Evolutionary conservation across 2,888 invertebrate genomes (phyloP), one percentile per base, ranked within the genome.

Genomic region (Eristalis tenax): DNA sequence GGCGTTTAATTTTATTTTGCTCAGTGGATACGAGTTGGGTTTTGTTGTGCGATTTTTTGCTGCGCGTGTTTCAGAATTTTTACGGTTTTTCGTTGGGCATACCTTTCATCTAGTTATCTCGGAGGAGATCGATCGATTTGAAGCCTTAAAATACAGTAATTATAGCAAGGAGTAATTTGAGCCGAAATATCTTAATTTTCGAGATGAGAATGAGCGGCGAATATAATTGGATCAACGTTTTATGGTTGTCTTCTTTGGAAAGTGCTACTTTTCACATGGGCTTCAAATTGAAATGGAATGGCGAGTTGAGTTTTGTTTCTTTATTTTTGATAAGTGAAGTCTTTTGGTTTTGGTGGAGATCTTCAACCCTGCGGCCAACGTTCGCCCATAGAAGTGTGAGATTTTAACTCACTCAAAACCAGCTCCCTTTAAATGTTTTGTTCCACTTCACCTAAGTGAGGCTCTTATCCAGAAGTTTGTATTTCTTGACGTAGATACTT

Each of bases 61-160:
- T 6, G 15, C 8, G 8, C 18, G 8, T 18, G n/a, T 56, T 63
- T 57, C 11, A 22, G 40, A 40, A 43, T 32, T 50, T 32, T 63
- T 71, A 61, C 26, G 63, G 22, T 65, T 71, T 32, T 79, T 70
- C 65, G 32, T 35, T 65, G 71, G 50, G n/a, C 71, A 64, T 38
- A 56, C 35, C 65, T 79, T 79, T 79, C 65, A 71, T 79, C 71
- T 71, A 71, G 79, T 79, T 79, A 79, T 79, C 79, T 57, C 57
- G 22, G 23, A 40, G 56, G 32, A 57, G 57, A 71, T 71, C 71
- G 28, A 64, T 71, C 79, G 70, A 71, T 70, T 70, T 64, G 43
- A 59, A n/a, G 23, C 50, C 57, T 50, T 43, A 32, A 61, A 69
- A 69, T 23, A 43, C 11, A 26, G 77, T 77, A 65, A 69, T 77